These are phyloP conservation scores for Hylaeus anthracinus DNA, from an alignment of 1,140 invertebrate genomes.

Conservation along the genomic window DNA sequence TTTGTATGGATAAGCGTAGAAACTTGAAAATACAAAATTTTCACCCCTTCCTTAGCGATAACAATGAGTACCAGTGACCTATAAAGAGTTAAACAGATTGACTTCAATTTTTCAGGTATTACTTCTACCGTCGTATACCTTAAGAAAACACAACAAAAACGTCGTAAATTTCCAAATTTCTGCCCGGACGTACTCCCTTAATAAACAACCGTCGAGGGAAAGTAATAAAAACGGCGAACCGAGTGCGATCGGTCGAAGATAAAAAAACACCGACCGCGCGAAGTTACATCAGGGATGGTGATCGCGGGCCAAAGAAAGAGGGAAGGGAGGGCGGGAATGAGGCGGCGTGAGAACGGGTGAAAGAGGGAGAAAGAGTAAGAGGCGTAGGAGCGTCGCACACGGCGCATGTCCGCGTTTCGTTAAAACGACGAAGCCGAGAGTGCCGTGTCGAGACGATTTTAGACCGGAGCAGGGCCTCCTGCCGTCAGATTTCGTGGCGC, in stretches of 20 bases:
- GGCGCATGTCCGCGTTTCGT: constrained; percentile 70
- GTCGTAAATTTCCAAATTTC: no score
- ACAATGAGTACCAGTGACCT: no score
- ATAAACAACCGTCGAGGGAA: no score
- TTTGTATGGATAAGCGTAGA: no score
- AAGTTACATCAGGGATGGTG: constrained; percentile 50
- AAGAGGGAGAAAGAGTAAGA: constrained; percentile 32
- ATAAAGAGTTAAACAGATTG: no score
- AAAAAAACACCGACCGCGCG: constrained; percentile 32
- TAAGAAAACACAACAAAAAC: no score
- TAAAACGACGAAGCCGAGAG: constrained; percentile 72
- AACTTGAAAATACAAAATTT: no score
- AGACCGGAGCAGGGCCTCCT: constrained; percentile 76
- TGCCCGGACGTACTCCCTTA: no score
- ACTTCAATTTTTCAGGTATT: no score
- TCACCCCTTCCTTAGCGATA: no score
- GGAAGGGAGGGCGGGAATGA: background rate
- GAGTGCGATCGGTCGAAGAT: constrained; percentile 12
- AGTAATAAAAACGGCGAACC: background rate
- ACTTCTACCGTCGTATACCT: no score
- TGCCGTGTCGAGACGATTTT: constrained; percentile 75
- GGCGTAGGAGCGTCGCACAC: constrained; percentile 24
- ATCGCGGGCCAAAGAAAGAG: constrained; percentile 16
- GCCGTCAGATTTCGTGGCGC: constrained; percentile 72
- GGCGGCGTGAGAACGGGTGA: constrained; percentile 36